A percentile compares a stretch with the other conserved stretches of the same genome.
Evolutionary conservation across 1,140 invertebrate genomes (phyloP).

Genomic region (Eurytemora carolleeae): DNA sequence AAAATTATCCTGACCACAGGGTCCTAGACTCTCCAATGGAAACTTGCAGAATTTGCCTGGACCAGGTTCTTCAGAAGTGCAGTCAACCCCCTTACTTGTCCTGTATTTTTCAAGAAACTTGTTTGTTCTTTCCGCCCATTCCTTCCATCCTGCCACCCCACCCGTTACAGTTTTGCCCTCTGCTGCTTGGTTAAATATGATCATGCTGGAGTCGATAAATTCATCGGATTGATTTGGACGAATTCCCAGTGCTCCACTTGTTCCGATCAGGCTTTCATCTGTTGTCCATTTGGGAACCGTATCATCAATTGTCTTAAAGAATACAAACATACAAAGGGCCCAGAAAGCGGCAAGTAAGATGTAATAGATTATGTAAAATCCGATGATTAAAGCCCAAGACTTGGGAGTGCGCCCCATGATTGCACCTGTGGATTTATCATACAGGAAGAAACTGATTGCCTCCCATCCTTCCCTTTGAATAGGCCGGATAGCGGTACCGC

Average conservation of each 20-base stretch:
- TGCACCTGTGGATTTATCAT: background rate
- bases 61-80: too few species aligned
- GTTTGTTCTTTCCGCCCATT: background rate
- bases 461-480: slow-evolving; percentile 4
- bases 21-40: slow-evolving; percentile 36
- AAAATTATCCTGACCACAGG: slow-evolving; percentile 43
- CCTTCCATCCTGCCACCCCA: background rate
- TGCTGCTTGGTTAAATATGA: slow-evolving; percentile 2
- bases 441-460: slow-evolving; percentile 8
- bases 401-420: slow-evolving; percentile 4
- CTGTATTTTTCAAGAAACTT: slow-evolving; percentile 1
- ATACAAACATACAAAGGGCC: slow-evolving; percentile 65
- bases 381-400: slow-evolving; percentile 37
- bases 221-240: background rate
- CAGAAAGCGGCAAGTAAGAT: slow-evolving; percentile 67
- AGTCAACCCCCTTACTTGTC: background rate
- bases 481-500: slow-evolving; percentile 10
- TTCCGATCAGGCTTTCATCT: slow-evolving; percentile 4
- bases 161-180: background rate
- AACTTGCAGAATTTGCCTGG: too few species aligned
- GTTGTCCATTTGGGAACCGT: background rate
- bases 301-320: slow-evolving; percentile 51
- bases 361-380: slow-evolving; percentile 89
- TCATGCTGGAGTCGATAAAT: slow-evolving; percentile 9
- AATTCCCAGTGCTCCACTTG: background rate